Conservation (phyloP, 2,113 vertebrate genomes). For the Oncorhynchus clarkii region DNA sequence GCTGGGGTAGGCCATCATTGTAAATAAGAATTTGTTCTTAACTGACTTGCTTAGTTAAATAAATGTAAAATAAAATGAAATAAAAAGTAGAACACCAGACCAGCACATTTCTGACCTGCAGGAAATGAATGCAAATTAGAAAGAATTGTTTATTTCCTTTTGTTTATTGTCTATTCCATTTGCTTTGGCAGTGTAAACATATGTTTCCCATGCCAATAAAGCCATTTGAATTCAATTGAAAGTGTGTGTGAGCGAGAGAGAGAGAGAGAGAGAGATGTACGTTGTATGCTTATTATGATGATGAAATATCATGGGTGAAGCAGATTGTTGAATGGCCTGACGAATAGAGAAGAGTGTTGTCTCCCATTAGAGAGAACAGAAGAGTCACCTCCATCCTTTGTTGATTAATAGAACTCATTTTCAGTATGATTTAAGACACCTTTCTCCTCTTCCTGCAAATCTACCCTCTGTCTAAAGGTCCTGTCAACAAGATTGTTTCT, state of each 20-base stretch:
- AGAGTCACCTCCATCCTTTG: background rate
- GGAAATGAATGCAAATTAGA: background rate
- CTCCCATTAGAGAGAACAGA: slow-evolving; percentile 32
- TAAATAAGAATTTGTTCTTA: too few relatives aligned
- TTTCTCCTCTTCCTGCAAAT: background rate
- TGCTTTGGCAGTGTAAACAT: too few relatives aligned
- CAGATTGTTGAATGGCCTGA: slow-evolving; percentile 5
- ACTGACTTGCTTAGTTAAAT: too few relatives aligned
- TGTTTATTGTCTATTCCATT: too few relatives aligned
- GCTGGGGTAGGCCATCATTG: too few relatives aligned
- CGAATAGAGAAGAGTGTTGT: background rate
- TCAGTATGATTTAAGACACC: slow-evolving; percentile 24
- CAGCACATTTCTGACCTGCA: background rate
- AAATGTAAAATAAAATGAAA: too few relatives aligned
- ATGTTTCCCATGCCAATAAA: too few relatives aligned
- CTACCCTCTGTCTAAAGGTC: background rate
- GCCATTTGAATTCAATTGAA: too few relatives aligned
- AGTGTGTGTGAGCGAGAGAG: too few relatives aligned
- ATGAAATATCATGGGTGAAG: slow-evolving; percentile 3
- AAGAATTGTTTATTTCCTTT: background rate
- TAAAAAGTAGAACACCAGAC: too few relatives aligned
- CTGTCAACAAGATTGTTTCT: slow-evolving; percentile 24
- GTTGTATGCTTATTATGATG: background rate
- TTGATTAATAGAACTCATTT: slow-evolving; percentile 42
- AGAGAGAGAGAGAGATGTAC: too few relatives aligned